Base-by-base conservation (phyloP, 1,140 invertebrate genomes). In the Calliopsis andreniformis region DNA sequence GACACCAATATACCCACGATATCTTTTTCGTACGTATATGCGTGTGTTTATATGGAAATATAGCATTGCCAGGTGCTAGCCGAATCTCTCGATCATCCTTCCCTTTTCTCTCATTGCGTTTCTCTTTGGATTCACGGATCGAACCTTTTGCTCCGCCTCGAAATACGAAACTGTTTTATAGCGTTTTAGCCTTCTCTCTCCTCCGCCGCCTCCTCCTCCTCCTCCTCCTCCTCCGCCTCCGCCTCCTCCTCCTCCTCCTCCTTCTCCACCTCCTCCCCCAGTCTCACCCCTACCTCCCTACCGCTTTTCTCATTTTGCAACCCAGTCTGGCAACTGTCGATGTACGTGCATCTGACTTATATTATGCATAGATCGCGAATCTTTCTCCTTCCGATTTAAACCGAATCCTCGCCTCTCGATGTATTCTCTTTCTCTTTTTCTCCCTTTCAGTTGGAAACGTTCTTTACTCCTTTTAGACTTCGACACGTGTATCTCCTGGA, bases 21-120 rank as follows among this genome's bases (percentile, higher is more conserved):
- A 43, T 30, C 20, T 43, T 67, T 42, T 76, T 49, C 16, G 14
- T 68, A 45, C 53, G 3, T 42, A 39, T 86, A 87, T 90, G 90
- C 86, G 86, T 89, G 87, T 88, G 86, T 55, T 56, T 53, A 73
- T 28, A 7, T 56, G 71, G 51, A 67, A 73, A 73, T 39, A 81
- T 90, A 91, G 89, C 88, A 90, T 92, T 91, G 90, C 88, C 89
- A 91, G 88, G 88, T 90, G 90, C 86, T 78, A 84, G n/a, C 75
- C 49, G 68, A 72, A 79, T 71, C 30, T 62, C 3, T 79, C 53
- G n/a, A 59, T 61, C 75, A 25, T 25, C 55, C 5, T 25, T 63
- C 28, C 47, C 30, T 14, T 61, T 45, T 20, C 51, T 58, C 55
- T 72, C 51, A 3, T 67, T 62, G 30, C 25, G 18, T 55, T 55